Evolutionary conservation across 2,797 vertebrate genomes (phyloP).

Genomic region (Lithobates pipiens): DNA sequence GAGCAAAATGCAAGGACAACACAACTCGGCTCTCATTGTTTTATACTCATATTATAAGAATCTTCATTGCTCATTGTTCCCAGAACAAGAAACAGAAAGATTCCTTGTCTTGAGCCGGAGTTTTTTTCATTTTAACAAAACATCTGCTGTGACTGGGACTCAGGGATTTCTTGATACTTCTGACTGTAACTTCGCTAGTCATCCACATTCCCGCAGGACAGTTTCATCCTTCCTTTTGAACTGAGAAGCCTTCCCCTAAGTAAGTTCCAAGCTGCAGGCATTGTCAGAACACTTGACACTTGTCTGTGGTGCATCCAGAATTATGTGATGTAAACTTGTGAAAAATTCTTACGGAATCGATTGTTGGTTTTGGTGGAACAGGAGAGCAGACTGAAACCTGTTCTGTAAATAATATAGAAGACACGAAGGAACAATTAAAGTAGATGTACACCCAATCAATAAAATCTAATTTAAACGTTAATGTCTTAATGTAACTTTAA

Average conservation of each 20-base stretch:
- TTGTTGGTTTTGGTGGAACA: neutral
- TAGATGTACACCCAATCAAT: too few species aligned
- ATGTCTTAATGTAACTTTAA: too few species aligned
- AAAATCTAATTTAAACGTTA: too few species aligned
- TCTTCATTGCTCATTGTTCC: constrained; percentile 27
- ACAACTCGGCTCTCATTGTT: constrained; percentile 6
- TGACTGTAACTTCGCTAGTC: constrained; percentile 19
- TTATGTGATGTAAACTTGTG: neutral
- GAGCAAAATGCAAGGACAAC: neutral
- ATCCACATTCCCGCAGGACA: constrained; percentile 22
- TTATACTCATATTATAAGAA: constrained; percentile 1
- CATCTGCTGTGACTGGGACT: constrained; percentile 28
- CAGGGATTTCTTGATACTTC: constrained; percentile 20
- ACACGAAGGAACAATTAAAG: too few species aligned
- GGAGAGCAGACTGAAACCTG: neutral
- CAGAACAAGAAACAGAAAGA: neutral
- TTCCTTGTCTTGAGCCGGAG: neutral
- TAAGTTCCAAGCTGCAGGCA: constrained; percentile 19
- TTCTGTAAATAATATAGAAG: too few species aligned
- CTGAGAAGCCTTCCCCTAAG: constrained; percentile 36
- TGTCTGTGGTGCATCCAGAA: neutral
- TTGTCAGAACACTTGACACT: constrained; percentile 37
- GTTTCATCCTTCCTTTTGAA: constrained; percentile 16
- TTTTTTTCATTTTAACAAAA: constrained; percentile 25
- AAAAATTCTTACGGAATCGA: neutral